A percentile compares a stretch with the other conserved stretches of the same genome.
These are phyloP conservation scores for Harlomillsia oculata DNA, from an alignment of 1,140 invertebrate species.

Conservation along the genomic window DNA sequence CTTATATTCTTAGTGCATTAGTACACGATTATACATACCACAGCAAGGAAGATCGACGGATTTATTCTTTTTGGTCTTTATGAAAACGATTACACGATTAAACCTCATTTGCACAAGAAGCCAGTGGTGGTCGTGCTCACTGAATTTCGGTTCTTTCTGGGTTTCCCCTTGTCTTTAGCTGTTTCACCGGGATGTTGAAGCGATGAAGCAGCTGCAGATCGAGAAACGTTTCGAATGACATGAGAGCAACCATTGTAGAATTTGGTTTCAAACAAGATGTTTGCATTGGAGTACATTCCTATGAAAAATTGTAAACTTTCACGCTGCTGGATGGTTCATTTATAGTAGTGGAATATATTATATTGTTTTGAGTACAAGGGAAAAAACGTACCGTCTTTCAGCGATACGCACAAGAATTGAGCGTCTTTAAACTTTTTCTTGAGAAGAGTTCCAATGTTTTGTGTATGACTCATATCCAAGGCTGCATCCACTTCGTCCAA, in stretches of 20 bases:
- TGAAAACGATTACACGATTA: neutral
- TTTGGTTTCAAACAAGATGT: conserved; percentile 89
- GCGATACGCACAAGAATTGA: conserved; percentile 95
- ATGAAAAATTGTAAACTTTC: neutral
- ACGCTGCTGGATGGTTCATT: neutral
- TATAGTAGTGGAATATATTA: neutral
- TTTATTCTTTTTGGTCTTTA: no score
- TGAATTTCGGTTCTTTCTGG: neutral
- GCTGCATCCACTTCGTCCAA: conserved; percentile 98
- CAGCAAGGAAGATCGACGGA: no score
- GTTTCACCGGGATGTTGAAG: neutral
- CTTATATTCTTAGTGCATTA: no score
- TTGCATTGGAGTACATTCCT: conserved; percentile 95
- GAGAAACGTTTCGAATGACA: conserved; percentile 58
- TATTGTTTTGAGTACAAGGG: neutral
- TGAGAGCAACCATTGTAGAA: conserved; percentile 93
- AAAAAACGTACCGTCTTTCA: conserved; percentile 80
- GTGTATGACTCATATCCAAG: conserved; percentile 93
- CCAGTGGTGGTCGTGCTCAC: neutral
- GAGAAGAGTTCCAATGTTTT: conserved; percentile 96
- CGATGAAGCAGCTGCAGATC: no score
- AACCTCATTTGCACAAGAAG: neutral
- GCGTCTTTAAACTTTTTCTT: conserved; percentile 87
- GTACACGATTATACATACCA: no score
- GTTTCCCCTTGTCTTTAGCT: neutral